Evolutionary conservation across 2,113 vertebrate species (phyloP), one percentile per base, ranked within the genome.

Genomic region (Corydoras maculifer): DNA sequence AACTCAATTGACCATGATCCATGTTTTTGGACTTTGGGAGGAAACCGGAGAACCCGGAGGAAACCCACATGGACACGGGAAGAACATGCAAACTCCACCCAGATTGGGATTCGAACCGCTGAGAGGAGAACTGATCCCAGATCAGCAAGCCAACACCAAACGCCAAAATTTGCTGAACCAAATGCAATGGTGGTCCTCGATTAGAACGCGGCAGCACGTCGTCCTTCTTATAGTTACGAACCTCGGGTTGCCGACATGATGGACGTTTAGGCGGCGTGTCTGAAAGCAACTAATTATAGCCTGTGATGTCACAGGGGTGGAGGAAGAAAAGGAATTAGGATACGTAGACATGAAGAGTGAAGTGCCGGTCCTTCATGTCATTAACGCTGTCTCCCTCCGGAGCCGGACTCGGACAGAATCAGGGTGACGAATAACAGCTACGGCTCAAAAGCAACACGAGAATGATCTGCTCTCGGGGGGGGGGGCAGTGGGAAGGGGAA

Each of bases 211-310:
- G 35, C 35, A 43, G 35, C 35, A 43, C 7, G 7, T 43, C 35
- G 4, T 4, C 7, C 35, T 8, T 43, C 35, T 43, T 43, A 43
- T 5, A 43, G 35, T 43, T 43, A 43, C 4, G 35, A 43, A 43
- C 35, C 35, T 43, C 35, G 7, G 35, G 35, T 72, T 77, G 48
- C 53, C 14, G 53, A 65, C 53, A 60, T 69, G 69, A 80, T 77
- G 30, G 69, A 75, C 70, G 68, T 66, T 64, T 50, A 48, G 61
- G 53, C 68, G 32, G 55, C 50, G 70, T 53, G 75, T 54, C 73
- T 64, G 55, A 61, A 64, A 68, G 65, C 79, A 50, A 73, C 77
- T 82, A 79, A 79, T 84, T 77, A 80, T 80, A 70, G 83, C 72
- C 64, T 25, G 15, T 60, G 66, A 30, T 63, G 64, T 62, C 9